Base-by-base conservation (phyloP, 2,113 vertebrate genomes). In the Globicephala melas region DNA sequence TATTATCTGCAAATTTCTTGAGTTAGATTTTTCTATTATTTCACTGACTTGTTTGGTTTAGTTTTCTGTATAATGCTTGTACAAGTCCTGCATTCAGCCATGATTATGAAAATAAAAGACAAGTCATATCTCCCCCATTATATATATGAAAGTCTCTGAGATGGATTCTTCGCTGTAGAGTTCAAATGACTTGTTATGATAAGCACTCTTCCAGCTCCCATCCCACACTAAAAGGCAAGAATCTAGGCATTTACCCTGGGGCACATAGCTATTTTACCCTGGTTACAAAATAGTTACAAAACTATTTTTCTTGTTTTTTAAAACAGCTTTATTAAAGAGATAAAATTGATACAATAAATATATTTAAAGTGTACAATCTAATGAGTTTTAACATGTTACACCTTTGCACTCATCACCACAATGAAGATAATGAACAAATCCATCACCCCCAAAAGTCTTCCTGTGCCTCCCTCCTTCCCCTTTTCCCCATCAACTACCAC, bases 21-120 rank as follows among this genome's bases (percentile, higher is more conserved):
- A 87, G 36, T 63, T 93, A 65, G 2, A 70, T 25, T 88, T 91
- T 97, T 89, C 53, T 71, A 70, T 87, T 55, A 77, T 53, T 93
- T 96, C 8, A 28, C 47, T 41, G 33, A 77, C 26, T 55, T n/a
- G 10, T 58, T 85, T 83, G 76, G 26, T 41, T 81, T 85, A 62
- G 31, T 58, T 85, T 50, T 92, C 79, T 71, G 31, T 89, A 50
- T 65, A 71, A 95, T 41, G 21, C 14, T 28, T 76, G 12, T 6
- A 18, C 5, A 79, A 47, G 60, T 86, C 23, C 65, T 92, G 60
- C 36, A 55, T 33, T 77, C n/a, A 65, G 73, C 15, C 79, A 86
- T 76, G 67, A 86, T 47, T 70, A 87, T 60, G 68, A 71, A 93
- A 95, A 86, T 62, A 25, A 10, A 62, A 62, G 60, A 9, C 60